These are phyloP conservation scores for Drosophila triauraria DNA, from an alignment of 1,140 invertebrate genomes.

Conservation along the genomic window DNA sequence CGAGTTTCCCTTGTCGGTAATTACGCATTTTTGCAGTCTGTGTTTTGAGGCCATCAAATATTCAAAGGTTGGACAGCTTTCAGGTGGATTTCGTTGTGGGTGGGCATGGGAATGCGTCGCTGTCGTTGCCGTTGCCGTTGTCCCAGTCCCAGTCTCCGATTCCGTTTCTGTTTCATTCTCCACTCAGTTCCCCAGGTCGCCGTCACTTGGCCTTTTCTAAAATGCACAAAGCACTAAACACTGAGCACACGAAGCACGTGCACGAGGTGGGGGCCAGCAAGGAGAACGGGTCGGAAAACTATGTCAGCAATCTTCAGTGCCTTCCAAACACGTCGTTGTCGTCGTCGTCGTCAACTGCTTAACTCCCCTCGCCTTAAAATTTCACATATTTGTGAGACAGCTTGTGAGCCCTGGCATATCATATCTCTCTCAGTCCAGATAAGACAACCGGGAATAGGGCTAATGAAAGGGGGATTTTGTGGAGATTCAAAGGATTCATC, in stretches of 20 bases:
- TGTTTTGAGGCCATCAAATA: constrained; percentile 52
- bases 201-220: constrained; percentile 51
- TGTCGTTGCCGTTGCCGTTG: constrained; percentile 13
- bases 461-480: constrained; percentile 9
- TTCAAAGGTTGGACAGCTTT: constrained; percentile 26
- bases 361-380: constrained; percentile 25
- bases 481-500: constrained; percentile 1
- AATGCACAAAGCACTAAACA: constrained; percentile 50
- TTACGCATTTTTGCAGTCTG: constrained; percentile 59
- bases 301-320: constrained; percentile 44
- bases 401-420: constrained; percentile 4
- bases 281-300: constrained; percentile 18
- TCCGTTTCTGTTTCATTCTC: background rate
- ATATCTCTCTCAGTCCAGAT: background rate
- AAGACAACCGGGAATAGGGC: background rate
- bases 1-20: constrained; percentile 55
- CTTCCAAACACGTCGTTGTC: constrained; percentile 15
- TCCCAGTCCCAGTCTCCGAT: constrained; percentile 3
- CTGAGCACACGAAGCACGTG: constrained; percentile 10
- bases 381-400: constrained; percentile 27
- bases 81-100: constrained; percentile 17
- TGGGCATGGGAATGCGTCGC: constrained; percentile 19
- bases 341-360: constrained; percentile 23
- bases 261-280: background rate
- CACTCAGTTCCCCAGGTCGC: constrained; percentile 23